A percentile compares a stretch with the other conserved stretches of the same genome.
These are phyloP conservation scores for Heterohyrax brucei DNA, from an alignment of 2,797 vertebrate species.

Conservation along the genomic window DNA sequence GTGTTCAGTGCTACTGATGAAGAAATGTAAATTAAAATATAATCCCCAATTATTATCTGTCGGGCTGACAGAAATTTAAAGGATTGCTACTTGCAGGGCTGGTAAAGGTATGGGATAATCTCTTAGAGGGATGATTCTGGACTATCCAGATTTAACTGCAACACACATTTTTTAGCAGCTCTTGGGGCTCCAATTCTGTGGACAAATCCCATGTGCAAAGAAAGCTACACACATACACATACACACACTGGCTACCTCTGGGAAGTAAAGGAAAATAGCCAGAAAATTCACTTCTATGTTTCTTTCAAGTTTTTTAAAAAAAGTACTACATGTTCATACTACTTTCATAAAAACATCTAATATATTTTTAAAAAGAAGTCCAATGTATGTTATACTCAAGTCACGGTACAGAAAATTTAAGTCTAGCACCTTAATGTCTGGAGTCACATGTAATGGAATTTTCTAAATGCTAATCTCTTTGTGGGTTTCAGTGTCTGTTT, in stretches of 20 bases:
- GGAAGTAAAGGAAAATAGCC: rapidly evolving
- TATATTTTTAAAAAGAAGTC: neutral
- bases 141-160: too few species aligned
- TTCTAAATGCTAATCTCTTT: too few species aligned
- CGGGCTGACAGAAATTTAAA: neutral
- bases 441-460: rapidly evolving
- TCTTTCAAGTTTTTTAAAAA: neutral
- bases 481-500: neutral
- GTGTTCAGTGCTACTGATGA: neutral
- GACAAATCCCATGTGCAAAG: neutral
- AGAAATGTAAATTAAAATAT: neutral
- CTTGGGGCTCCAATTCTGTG: rapidly evolving
- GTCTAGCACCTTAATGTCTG: rapidly evolving
- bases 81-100: neutral
- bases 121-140: too few species aligned
- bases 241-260: too few species aligned
- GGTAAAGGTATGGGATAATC: too few species aligned
- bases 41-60: neutral
- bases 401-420: neutral
- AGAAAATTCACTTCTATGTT: neutral
- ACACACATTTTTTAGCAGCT: neutral
- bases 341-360: neutral
- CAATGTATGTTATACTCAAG: neutral
- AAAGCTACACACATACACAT: neutral
- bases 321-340: neutral